Evolutionary conservation across 2,888 invertebrate species (phyloP), one percentile per base, ranked within the genome.

Genomic region (Andrena minutula): DNA sequence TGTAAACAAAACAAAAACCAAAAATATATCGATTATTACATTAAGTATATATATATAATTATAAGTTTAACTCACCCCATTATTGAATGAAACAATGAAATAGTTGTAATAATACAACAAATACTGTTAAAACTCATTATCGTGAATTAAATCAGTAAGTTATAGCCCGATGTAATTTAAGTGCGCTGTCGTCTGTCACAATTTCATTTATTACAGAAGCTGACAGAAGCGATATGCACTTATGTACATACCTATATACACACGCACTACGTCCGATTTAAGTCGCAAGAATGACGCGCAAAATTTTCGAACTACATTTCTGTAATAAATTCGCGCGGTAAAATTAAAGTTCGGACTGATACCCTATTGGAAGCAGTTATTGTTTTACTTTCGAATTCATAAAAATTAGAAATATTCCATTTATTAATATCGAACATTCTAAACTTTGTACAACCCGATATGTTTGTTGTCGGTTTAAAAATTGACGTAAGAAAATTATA

Each of bases 31-130:
- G 10, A 28, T 28, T 4, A 16, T 41, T 41, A 16, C 41, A 16
- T 16, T 16, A 41, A 41, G 16, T 41, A 16, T 8, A 51, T 12
- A 51, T 12, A 16, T 16, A n/a, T n/a, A 49, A 30, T 12, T 28
- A 28, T 12, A 1, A 53, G 26, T 49, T 30, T 10, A 23, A 79
- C 80, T 79, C 7, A 81, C 81, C 74, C 81, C 1, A 20, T 79
- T 60, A 58, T 28, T 26, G 32, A 20, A 49, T 7, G 28, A 5
- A 69, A 53, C 32, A 53, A 16, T 12, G 28, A 60, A 26, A 12
- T 10, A 26, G 60, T 16, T 20, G 53, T 10, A 28, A 65, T 47
- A 28, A 60, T 64, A 12, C 35, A 23, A 65, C 10, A 70, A 32
- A 74, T 61, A 12, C 20, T 2, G 35, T 28, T 30, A 3, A 60